Evolutionary conservation across 2,113 vertebrate genomes (phyloP).

Genomic region (Platanista minor): DNA sequence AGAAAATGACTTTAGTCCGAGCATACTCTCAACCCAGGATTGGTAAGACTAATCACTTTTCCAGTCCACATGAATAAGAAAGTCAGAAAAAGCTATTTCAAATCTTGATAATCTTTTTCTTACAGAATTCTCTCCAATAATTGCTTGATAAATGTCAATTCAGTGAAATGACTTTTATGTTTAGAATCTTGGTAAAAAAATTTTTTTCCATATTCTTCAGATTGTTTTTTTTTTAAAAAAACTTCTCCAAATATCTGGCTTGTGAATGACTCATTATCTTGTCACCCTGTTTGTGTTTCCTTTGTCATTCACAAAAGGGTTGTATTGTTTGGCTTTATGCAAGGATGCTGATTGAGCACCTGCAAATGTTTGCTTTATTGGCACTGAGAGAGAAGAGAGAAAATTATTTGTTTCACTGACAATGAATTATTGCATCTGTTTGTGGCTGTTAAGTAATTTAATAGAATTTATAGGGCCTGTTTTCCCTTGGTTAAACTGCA

Average conservation of each 20-base stretch:
- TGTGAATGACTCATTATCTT: background rate
- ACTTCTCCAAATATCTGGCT: background rate
- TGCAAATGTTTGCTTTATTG: constrained; percentile 15
- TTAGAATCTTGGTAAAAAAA: constrained; percentile 30
- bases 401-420: constrained; percentile 8
- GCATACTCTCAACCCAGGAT: background rate
- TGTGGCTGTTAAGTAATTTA: constrained; percentile 51
- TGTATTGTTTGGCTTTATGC: constrained; percentile 4
- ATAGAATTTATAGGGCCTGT: background rate
- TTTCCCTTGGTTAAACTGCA: background rate
- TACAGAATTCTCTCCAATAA: background rate
- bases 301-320: constrained; percentile 9
- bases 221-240: background rate
- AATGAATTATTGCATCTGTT: constrained; percentile 24
- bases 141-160: constrained; percentile 7
- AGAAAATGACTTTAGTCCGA: background rate
- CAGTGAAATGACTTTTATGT: constrained; percentile 9
- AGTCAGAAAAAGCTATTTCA: background rate
- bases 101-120: background rate
- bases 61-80: background rate
- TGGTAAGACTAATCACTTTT: background rate
- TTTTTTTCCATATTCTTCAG: background rate
- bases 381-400: constrained; percentile 6
- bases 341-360: background rate
- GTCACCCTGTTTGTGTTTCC: background rate